A percentile compares a stretch with the other conserved stretches of the same genome.
Conservation (phyloP, 2,113 vertebrate genomes). For the Psettodes erumei region DNA sequence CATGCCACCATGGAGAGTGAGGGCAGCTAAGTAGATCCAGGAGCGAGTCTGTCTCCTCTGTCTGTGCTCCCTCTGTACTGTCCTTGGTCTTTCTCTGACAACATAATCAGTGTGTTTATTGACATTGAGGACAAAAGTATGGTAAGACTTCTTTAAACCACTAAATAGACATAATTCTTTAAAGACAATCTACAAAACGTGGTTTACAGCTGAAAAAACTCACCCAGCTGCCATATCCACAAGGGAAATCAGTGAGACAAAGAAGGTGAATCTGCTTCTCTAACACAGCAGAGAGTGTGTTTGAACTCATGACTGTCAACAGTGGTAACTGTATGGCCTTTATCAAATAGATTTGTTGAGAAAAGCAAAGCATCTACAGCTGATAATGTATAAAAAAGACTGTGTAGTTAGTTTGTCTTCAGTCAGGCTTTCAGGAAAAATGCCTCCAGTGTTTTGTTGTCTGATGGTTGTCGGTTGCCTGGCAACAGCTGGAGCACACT, state of each 20-base stretch:
- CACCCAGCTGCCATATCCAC: conserved; percentile 88
- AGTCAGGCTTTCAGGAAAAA: conserved; percentile 11
- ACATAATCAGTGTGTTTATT: not conserved
- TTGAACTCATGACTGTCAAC: conserved; percentile 44
- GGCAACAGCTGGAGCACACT: conserved; percentile 56
- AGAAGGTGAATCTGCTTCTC: conserved; percentile 76
- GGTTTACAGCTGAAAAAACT: conserved; percentile 2
- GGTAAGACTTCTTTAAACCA: not conserved
- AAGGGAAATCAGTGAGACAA: conserved; percentile 86
- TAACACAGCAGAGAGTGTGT: conserved; percentile 75
- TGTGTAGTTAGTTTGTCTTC: not conserved
- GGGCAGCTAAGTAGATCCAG: conserved; percentile 78
- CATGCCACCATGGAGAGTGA: conserved; percentile 84
- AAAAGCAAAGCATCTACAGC: not conserved
- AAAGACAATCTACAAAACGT: not conserved
- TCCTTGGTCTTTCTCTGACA: conserved; percentile 72
- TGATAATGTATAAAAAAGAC: no score
- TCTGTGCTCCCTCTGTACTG: rapidly evolving
- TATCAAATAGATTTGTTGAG: not conserved
- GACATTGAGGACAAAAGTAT: not conserved
- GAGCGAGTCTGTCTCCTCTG: conserved; percentile 76
- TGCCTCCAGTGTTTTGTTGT: conserved; percentile 33
- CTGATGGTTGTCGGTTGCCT: conserved; percentile 54
- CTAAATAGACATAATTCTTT: not conserved
- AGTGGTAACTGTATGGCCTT: not conserved